Percentiles rank a stretch among this genome's conserved stretches.
phyloP scores from a whole-genome alignment of 2,888 invertebrate species.

The Troides oblongomaculatus region DNA sequence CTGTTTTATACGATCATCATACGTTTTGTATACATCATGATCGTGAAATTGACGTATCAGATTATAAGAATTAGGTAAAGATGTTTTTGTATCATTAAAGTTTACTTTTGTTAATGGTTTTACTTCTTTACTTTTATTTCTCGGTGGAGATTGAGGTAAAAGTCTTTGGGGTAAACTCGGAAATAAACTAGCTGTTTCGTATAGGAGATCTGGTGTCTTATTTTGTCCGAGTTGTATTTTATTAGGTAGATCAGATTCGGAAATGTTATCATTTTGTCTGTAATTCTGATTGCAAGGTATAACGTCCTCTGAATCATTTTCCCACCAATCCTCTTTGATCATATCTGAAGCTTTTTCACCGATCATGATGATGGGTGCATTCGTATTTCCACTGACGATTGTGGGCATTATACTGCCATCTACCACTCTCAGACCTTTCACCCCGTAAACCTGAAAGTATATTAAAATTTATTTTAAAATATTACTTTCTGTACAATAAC shows the following conservation, averaged over 20 bases:
- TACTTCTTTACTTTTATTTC: background rate
- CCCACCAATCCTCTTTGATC: conserved; percentile 86
- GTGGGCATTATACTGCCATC: conserved; percentile 92
- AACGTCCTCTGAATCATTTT: conserved; percentile 36
- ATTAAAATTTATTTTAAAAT: background rate
- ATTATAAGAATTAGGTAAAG: conserved; percentile 26
- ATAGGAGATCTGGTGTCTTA: conserved; percentile 48
- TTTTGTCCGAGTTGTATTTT: conserved; percentile 32
- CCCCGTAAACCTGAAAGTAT: conserved; percentile 80
- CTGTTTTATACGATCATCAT: background rate
- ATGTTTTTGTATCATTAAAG: background rate
- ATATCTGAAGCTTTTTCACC: conserved; percentile 91
- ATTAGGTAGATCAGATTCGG: conserved; percentile 39
- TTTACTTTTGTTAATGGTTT: background rate
- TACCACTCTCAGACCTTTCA: conserved; percentile 84
- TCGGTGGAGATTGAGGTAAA: background rate
- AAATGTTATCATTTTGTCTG: conserved; percentile 34
- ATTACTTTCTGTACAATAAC: no score
- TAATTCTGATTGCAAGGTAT: conserved; percentile 37
- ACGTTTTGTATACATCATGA: background rate
- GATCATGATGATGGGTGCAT: conserved; percentile 91
- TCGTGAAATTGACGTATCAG: conserved; percentile 11
- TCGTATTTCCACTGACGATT: conserved; percentile 89
- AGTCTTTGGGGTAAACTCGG: conserved; percentile 42
- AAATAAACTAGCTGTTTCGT: conserved; percentile 58